Evolutionary conservation across 2,797 vertebrate species (phyloP), one percentile per base, ranked within the genome.

Genomic region (Eupleurogrammus muticus): DNA sequence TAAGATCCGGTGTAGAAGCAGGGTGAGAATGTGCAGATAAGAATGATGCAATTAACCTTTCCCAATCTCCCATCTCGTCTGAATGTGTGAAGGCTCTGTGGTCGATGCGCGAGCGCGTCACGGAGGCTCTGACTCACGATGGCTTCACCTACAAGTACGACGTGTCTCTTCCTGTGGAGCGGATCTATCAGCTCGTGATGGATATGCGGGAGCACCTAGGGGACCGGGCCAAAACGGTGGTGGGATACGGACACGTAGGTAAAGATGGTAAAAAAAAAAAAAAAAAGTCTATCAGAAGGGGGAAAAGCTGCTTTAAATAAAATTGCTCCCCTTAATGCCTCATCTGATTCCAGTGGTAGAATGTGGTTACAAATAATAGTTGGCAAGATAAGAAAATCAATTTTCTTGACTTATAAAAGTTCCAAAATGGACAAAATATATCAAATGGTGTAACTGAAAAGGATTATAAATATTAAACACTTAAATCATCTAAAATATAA

Each of bases 161-260:
- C 89, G 64, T 99, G 75, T 98, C 97, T 0, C 94, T 99, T 23
- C 97, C 98, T 0, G 90, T 97, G 88, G 95, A 93, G 55, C 94
- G 73, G 80, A 94, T 99, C 52, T 99, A 99, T 10, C 93, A 96
- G 74, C 93, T 98, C 0, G 97, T 99, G 68, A 90, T 72, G 0
- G 96, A 96, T 57, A 92, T 89, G 87, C 95, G 95, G 21, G 56
- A 78, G 73, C 95, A 93, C 5, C 93, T 99, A 24, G 94, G 95
- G 46, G 61, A 5, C 0, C 66, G 9, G 1, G 97, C 96, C 73
- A 96, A 92, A 86, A 95, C 83, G 0, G 96, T 99, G 73, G 95
- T 99, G 81, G 98, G 98, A 84, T 99, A 99, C 0, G 97, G 97
- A 66, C 98, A 99, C 75, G 75, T 99, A 47, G 98, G 98, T 99